A percentile compares a stretch with the other conserved stretches of the same genome.
phyloP scores from a whole-genome alignment of 2,888 invertebrate species.

The Entomobrya proxima region DNA sequence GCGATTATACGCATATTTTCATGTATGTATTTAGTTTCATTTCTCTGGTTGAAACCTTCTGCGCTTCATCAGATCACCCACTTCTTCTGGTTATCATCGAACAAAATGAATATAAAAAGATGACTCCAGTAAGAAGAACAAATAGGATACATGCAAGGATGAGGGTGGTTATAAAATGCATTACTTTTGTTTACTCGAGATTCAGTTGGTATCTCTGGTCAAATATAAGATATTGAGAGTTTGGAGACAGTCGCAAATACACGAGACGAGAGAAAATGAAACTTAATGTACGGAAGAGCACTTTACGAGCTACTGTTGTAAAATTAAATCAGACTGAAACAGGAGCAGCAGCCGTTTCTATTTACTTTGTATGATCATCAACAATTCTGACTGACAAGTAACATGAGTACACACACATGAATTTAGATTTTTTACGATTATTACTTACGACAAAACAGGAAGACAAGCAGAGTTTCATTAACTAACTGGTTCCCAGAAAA shows the following conservation, averaged over 20 bases:
- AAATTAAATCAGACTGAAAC: not conserved
- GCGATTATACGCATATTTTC: not conserved
- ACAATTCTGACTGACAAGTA: slow-evolving; percentile 43
- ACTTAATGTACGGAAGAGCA: not conserved
- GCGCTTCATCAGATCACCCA: not conserved
- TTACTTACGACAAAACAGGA: slow-evolving; percentile 40
- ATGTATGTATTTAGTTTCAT: not conserved
- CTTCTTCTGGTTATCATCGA: slow-evolving; percentile 36
- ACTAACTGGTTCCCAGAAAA: not conserved
- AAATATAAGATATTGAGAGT: slow-evolving; percentile 41
- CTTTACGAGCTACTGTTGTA: slow-evolving; percentile 14
- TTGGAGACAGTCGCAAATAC: not conserved
- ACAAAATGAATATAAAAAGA: slow-evolving; percentile 41
- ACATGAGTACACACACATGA: slow-evolving; percentile 33
- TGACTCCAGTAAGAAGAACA: slow-evolving; percentile 11
- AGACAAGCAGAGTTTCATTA: not conserved
- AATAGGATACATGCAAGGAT: not conserved
- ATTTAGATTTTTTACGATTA: slow-evolving; percentile 46
- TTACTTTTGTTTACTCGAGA: slow-evolving; percentile 42
- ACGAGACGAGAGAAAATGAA: not conserved
- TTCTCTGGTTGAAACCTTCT: not conserved
- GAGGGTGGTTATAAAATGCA: slow-evolving; percentile 34
- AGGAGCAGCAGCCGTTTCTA: slow-evolving; percentile 8
- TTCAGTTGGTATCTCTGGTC: slow-evolving; percentile 41
- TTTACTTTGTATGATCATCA: slow-evolving; percentile 13